Conservation (phyloP, 1,140 invertebrate genomes). For the Drosophila jambulina region DNA sequence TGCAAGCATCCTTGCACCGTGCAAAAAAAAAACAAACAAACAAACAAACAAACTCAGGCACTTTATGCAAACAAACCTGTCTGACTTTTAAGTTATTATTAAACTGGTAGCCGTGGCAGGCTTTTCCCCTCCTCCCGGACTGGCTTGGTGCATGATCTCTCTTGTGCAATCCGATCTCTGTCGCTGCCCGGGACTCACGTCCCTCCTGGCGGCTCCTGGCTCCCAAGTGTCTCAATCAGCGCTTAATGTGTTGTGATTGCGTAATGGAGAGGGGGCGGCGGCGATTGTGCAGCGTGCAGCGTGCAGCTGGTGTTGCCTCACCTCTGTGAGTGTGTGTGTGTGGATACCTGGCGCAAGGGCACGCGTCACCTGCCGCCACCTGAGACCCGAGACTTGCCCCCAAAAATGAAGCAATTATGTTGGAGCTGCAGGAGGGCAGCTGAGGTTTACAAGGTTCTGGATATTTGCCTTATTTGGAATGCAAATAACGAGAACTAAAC, state of each 20-base stretch:
- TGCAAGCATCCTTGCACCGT: neutral
- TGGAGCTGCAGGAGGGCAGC: neutral
- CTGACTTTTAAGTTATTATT: neutral
- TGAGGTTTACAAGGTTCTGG: neutral
- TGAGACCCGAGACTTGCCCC: neutral
- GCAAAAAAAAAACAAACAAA: neutral
- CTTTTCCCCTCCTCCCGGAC: neutral
- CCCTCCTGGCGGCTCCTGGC: constrained; percentile 5
- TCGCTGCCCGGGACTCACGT: neutral
- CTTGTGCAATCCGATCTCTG: constrained; percentile 43
- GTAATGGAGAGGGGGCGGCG: constrained; percentile 46
- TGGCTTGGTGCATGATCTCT: constrained; percentile 16
- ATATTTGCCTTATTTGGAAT: neutral
- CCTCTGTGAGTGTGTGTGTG: neutral
- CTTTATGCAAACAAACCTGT: neutral
- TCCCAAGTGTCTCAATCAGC: constrained; percentile 70
- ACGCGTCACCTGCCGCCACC: constrained; percentile 12
- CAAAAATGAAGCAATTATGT: constrained; percentile 8
- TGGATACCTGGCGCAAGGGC: neutral
- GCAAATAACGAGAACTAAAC: no score
- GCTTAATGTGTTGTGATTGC: constrained; percentile 76
- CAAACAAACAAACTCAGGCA: neutral
- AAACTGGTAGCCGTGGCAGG: neutral
- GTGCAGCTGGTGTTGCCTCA: constrained; percentile 6
- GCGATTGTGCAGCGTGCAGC: neutral